Conservation (phyloP, 2,888 invertebrate species). For the Polydrusus pterygomalis region DNA sequence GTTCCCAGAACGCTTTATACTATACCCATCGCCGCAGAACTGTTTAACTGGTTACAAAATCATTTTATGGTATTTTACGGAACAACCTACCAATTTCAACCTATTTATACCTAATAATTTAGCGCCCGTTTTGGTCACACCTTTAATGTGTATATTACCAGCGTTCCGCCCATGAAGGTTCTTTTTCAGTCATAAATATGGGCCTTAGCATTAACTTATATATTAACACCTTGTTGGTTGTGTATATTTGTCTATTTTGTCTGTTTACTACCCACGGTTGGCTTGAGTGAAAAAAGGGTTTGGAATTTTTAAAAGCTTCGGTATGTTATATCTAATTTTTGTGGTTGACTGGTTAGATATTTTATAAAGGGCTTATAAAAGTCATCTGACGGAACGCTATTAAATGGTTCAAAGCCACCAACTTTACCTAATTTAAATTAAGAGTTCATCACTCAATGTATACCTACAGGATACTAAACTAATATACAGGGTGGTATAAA, state of each 20-base stretch:
- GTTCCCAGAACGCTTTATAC: background rate
- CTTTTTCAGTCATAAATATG: constrained; percentile 48
- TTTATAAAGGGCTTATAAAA: too few species aligned
- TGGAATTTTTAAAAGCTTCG: background rate
- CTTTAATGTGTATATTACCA: constrained; percentile 47
- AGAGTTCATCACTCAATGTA: too few species aligned
- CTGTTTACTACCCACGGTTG: constrained; percentile 41
- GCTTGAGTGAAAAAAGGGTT: constrained; percentile 19
- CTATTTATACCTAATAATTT: constrained; percentile 45
- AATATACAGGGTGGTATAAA: too few species aligned
- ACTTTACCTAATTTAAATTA: too few species aligned
- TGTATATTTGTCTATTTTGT: constrained; percentile 42
- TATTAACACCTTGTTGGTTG: constrained; percentile 50
- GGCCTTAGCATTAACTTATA: constrained; percentile 44
- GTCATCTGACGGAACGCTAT: too few species aligned
- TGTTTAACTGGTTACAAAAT: constrained; percentile 35
- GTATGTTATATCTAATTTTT: too few species aligned
- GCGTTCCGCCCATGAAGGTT: constrained; percentile 30
- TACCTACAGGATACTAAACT: too few species aligned
- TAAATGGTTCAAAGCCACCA: too few species aligned
- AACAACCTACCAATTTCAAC: constrained; percentile 33
- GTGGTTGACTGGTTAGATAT: constrained; percentile 10
- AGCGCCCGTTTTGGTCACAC: constrained; percentile 48
- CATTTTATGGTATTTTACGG: constrained; percentile 39
- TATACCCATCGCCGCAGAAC: background rate